A percentile compares a stretch with the other conserved stretches of the same genome.
Conservation (phyloP, 35 echinoderm and acorn worm genomes). For the Patiria miniata region DNA sequence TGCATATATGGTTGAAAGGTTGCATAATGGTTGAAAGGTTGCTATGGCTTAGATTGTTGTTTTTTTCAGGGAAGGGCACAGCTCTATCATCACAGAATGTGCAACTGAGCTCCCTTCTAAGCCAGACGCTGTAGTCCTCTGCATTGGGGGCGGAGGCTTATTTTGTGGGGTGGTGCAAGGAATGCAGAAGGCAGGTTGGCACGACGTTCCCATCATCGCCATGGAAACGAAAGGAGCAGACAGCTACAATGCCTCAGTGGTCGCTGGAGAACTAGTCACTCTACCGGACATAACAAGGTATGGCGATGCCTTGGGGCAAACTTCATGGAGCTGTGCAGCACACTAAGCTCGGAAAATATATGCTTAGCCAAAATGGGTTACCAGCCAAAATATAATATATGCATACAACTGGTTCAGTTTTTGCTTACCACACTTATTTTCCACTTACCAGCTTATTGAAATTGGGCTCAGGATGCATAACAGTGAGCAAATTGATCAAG, state of each 20-base stretch:
- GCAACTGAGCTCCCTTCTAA: slow-evolving; percentile 48
- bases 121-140: slow-evolving; percentile 75
- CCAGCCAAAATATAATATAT: neutral
- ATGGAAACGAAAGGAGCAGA: slow-evolving; percentile 95
- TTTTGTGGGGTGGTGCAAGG: slow-evolving; percentile 85
- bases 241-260: slow-evolving; percentile 72
- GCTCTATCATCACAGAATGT: slow-evolving; percentile 67
- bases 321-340: neutral
- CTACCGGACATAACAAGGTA: slow-evolving; percentile 88
- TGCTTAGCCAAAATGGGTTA: neutral
- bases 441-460: too few relatives aligned
- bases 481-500: too few relatives aligned
- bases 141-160: slow-evolving; percentile 88
- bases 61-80: slow-evolving; percentile 78
- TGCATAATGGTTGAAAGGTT: too few relatives aligned
- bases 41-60: too few relatives aligned
- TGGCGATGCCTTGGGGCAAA: neutral
- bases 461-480: too few relatives aligned
- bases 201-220: slow-evolving; percentile 79
- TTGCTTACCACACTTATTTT: neutral
- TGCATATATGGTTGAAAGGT: too few relatives aligned
- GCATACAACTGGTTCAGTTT: neutral
- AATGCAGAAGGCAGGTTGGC: slow-evolving; percentile 79
- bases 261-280: slow-evolving; percentile 77
- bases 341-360: neutral